Base-by-base conservation (phyloP, 2,888 invertebrate species). In the Drosophila monieri region DNA sequence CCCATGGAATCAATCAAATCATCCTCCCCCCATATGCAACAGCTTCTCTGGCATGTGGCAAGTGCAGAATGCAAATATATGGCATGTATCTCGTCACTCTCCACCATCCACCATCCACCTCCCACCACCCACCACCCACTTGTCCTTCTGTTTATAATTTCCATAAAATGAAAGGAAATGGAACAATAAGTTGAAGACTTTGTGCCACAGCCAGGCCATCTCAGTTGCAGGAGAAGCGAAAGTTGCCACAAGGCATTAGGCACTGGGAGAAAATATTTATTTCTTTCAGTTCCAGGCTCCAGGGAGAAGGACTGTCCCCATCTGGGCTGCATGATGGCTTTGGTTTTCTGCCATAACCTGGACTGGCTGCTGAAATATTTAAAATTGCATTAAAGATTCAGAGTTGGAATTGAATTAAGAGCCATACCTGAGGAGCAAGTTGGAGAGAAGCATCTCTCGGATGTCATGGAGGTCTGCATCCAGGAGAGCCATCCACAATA, bases 111-210 rank as follows among this genome's bases (percentile, higher is more conserved):
- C 15, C 15, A 30, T 39, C 35, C 58, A 58, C 41, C 2, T 10
- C 10, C 15, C 32, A 21, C 32, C 10, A 10, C 4, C 10, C 39
- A 27, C 15, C 15, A 30, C 46, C 35, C 58, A 58, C 41, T 27
- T 9, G 21, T 30, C 8, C 32, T 57, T 44, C 14, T 27, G 27
- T 27, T 8, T 78, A 75, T 72, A 83, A 87, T 85, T 87, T 84
- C 62, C 88, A 87, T 87, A 79, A 88, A 77, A 75, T 78, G 77
- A 76, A 85, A 74, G 84, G 88, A 84, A 84, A 85, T 79, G 79
- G 69, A 72, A 85, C 85, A 85, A 85, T 87, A 84, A 76, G 80
- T 86, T 80, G 72, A 80, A 70, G 78, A 80, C 69, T 79, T 62
- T 49, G 51, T 53, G 49, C 64, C 44, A 37, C 14, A 14, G 35